phyloP scores from a whole-genome alignment of 2,113 vertebrate species.

The Psilopogon haemacephalus region DNA sequence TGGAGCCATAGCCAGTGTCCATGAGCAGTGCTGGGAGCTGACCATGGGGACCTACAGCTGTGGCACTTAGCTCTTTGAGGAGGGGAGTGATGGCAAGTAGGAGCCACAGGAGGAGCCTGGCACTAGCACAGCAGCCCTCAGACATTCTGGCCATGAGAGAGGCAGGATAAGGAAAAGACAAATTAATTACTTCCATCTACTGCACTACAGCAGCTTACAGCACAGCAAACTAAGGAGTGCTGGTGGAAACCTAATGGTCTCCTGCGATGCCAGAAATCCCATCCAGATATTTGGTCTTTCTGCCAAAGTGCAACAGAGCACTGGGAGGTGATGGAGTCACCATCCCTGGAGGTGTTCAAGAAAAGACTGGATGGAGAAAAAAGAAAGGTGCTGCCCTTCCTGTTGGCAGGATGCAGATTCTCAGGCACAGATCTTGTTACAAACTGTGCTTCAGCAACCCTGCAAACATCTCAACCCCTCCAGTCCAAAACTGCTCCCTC shows the following conservation, averaged over 20 bases:
- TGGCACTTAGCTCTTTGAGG: rapidly evolving
- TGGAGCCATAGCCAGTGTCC: not conserved
- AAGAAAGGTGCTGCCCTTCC: not conserved
- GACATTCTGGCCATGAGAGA: not conserved
- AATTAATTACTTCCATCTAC: not conserved
- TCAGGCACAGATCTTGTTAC: rapidly evolving
- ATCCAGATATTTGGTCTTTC: not conserved
- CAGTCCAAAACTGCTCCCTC: not conserved
- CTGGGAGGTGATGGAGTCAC: too few species aligned
- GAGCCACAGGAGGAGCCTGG: not conserved
- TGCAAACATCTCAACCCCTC: not conserved
- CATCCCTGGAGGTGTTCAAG: too few species aligned
- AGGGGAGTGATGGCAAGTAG: not conserved
- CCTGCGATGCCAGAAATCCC: not conserved
- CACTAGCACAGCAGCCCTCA: not conserved
- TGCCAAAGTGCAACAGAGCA: not conserved
- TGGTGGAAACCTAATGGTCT: not conserved
- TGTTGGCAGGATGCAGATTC: not conserved
- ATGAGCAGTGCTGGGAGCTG: not conserved
- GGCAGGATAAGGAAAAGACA: not conserved
- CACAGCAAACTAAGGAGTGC: rapidly evolving
- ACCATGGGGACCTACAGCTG: rapidly evolving
- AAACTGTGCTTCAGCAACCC: not conserved
- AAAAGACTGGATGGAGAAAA: too few species aligned
- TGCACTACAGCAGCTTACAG: not conserved